phyloP scores from a whole-genome alignment of 2,888 invertebrate species.

The Drosophila kuntzei region DNA sequence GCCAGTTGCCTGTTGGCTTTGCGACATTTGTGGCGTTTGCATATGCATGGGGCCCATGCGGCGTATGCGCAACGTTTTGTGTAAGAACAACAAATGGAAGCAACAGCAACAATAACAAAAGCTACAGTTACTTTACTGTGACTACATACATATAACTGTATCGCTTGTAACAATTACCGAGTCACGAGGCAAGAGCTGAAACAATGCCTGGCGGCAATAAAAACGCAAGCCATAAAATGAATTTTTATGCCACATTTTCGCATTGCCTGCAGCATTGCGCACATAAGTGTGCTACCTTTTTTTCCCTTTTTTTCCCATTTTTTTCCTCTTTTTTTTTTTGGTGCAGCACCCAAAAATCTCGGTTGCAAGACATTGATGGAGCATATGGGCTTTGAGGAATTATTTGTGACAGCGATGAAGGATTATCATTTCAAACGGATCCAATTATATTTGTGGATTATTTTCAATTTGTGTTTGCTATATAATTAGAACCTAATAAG shows the following conservation, averaged over 20 bases:
- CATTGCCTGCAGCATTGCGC: conserved; percentile 68
- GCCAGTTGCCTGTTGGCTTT: conserved; percentile 21
- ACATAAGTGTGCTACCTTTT: conserved; percentile 63
- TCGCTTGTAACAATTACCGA: conserved; percentile 38
- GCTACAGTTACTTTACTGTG: not conserved
- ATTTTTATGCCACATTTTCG: conserved; percentile 81
- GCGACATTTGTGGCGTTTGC: conserved; percentile 48
- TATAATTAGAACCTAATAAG: no score
- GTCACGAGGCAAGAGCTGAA: conserved; percentile 30
- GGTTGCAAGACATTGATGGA: not conserved
- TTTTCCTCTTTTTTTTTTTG: not conserved
- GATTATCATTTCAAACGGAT: not conserved
- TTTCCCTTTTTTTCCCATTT: not conserved
- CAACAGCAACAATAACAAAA: not conserved
- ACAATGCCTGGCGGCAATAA: conserved; percentile 61
- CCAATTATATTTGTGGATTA: no score
- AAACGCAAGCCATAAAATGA: conserved; percentile 77
- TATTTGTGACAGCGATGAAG: conserved; percentile 2
- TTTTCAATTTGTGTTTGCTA: no score
- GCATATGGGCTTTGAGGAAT: conserved; percentile 19
- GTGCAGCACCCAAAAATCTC: conserved; percentile 10
- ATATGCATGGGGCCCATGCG: conserved; percentile 53
- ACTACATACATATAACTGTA: conserved; percentile 1
- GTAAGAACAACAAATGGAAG: conserved; percentile 7
- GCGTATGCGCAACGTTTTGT: conserved; percentile 55